Conservation (phyloP, 2,797 vertebrate genomes). For the Labeo calbasu region DNA sequence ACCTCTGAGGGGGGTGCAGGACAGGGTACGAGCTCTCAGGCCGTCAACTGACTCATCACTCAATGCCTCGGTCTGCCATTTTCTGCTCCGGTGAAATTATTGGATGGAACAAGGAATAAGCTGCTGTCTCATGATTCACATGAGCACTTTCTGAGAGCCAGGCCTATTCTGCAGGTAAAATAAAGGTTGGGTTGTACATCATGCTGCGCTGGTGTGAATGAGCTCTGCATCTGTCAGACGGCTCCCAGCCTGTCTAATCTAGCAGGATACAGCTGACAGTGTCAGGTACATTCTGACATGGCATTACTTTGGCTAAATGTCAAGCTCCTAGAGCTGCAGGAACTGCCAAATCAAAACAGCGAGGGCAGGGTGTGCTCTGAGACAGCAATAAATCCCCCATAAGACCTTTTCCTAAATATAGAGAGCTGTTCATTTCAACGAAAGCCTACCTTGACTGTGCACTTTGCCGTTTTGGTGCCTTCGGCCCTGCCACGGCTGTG, state of each 20-base stretch:
- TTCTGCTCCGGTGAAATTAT: constrained; percentile 45
- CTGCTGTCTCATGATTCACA: constrained; percentile 9
- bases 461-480: background rate
- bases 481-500: background rate
- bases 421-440: constrained; percentile 15
- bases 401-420: constrained; percentile 40
- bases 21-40: constrained; percentile 46
- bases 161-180: background rate
- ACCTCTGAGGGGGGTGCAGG: constrained; percentile 57
- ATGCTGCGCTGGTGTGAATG: background rate
- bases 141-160: background rate
- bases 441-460: constrained; percentile 19
- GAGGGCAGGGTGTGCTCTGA: constrained; percentile 31
- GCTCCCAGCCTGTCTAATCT: constrained; percentile 14
- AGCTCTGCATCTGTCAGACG: constrained; percentile 31
- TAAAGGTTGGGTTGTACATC: constrained; percentile 16
- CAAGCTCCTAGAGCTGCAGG: constrained; percentile 66
- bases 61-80: constrained; percentile 14
- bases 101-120: constrained; percentile 1
- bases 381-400: constrained; percentile 40
- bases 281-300: constrained; percentile 49
- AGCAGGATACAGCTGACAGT: constrained; percentile 33
- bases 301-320: constrained; percentile 68
- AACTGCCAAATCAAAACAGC: constrained; percentile 51
- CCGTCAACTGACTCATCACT: constrained; percentile 41